These are phyloP conservation scores for Anguilla pacifica DNA, from an alignment of 2,797 vertebrate species.

Conservation along the genomic window DNA sequence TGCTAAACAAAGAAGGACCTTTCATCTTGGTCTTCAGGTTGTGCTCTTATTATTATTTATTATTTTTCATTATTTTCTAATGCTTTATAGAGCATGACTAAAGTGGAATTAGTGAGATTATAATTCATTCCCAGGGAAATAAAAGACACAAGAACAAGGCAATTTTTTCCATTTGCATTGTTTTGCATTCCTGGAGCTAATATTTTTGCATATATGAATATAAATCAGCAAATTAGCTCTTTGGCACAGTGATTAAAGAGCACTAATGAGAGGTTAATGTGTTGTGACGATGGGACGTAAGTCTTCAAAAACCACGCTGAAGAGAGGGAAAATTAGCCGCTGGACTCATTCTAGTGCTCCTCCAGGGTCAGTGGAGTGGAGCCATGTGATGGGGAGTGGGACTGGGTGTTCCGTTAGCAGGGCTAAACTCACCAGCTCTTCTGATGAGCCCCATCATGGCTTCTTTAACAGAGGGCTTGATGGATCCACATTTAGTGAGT, in stretches of 20 bases:
- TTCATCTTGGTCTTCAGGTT: conserved; percentile 40
- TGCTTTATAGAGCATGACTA: conserved; percentile 42
- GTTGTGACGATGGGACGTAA: not conserved
- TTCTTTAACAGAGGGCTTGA: not conserved
- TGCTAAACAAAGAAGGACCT: conserved; percentile 21
- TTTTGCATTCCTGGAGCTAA: conserved; percentile 32
- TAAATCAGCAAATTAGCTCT: conserved; percentile 49
- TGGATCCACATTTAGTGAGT: not conserved
- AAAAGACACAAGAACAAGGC: conserved; percentile 40
- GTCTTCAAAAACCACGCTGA: conserved; percentile 43
- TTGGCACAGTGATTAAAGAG: conserved; percentile 40
- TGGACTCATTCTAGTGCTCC: not conserved
- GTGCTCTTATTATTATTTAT: conserved; percentile 22
- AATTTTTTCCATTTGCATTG: conserved; percentile 49
- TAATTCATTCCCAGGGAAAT: conserved; percentile 50
- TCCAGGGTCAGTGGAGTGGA: conserved; percentile 4
- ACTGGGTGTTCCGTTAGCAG: not conserved
- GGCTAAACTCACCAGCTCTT: not conserved
- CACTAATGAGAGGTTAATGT: conserved; percentile 29
- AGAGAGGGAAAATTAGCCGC: not conserved
- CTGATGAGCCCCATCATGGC: not conserved
- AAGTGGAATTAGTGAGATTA: conserved; percentile 44
- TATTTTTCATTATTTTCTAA: conserved; percentile 37
- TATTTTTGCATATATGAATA: conserved; percentile 51
- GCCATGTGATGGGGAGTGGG: not conserved